phyloP scores from a whole-genome alignment of 2,888 invertebrate species.

The Drosophila melanocephala region DNA sequence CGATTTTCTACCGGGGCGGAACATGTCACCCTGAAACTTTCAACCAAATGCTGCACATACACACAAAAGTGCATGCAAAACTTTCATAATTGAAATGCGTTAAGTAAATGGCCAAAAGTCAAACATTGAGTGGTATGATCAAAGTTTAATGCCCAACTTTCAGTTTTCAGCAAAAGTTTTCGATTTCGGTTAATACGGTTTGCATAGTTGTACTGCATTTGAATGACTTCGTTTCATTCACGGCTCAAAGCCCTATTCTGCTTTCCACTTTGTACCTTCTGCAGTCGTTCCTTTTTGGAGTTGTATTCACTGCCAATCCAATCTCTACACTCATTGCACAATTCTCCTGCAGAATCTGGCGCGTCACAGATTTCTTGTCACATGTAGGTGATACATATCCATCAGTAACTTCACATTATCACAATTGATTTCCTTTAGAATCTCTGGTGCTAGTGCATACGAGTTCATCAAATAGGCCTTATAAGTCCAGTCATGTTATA shows the following conservation, averaged over 20 bases:
- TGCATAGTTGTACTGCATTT: neutral
- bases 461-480: neutral
- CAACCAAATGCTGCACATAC: constrained; percentile 18
- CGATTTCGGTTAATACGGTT: neutral
- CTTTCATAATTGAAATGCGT: constrained; percentile 41
- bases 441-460: neutral
- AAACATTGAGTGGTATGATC: constrained; percentile 24
- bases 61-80: constrained; percentile 16
- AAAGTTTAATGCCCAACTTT: constrained; percentile 1
- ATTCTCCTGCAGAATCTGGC: neutral
- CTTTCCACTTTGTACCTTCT: neutral
- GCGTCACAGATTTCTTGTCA: neutral
- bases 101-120: constrained; percentile 28
- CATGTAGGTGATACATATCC: neutral
- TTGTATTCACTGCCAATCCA: neutral
- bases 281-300: neutral
- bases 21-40: constrained; percentile 48
- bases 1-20: constrained; percentile 30
- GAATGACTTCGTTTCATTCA: neutral
- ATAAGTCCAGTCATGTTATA: neutral
- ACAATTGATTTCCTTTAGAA: too few relatives aligned
- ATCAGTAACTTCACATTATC: neutral
- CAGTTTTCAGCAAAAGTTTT: neutral
- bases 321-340: neutral
- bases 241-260: neutral